These are phyloP conservation scores for Dendrolimus punctatus DNA, from an alignment of 1,140 invertebrate species.

Conservation along the genomic window DNA sequence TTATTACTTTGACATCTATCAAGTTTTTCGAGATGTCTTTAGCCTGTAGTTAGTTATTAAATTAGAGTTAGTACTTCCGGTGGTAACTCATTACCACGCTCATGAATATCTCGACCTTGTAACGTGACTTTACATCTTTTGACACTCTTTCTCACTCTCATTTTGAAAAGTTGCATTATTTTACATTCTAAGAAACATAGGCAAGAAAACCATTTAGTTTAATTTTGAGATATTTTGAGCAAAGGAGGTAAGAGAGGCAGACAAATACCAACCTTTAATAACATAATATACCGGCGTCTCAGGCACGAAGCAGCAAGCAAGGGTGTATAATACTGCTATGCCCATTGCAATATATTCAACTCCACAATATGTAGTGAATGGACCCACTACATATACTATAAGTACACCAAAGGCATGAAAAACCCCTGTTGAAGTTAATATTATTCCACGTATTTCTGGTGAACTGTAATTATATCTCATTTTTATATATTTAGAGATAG, in stretches of 20 bases:
- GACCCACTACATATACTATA: slow-evolving; percentile 26
- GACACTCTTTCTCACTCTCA: too few species aligned
- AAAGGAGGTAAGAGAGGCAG: neutral
- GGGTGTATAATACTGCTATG: slow-evolving; percentile 16
- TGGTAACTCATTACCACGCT: neutral
- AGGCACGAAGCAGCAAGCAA: slow-evolving; percentile 17
- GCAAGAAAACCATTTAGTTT: neutral
- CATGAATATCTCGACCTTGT: neutral
- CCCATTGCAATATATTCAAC: slow-evolving; percentile 19
- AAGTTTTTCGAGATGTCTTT: too few species aligned
- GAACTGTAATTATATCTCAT: slow-evolving; percentile 16
- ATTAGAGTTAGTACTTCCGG: too few species aligned
- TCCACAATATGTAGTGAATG: slow-evolving; percentile 22
- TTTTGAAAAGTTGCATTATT: too few species aligned
- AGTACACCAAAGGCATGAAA: slow-evolving; percentile 28
- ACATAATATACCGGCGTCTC: slow-evolving; percentile 27
- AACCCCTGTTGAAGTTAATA: slow-evolving; percentile 30
- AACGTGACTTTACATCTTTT: neutral
- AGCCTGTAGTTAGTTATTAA: too few species aligned
- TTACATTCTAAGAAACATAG: too few species aligned
- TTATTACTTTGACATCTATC: too few species aligned
- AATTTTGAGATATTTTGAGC: neutral
- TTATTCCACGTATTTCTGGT: slow-evolving; percentile 24
- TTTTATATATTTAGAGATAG: too few species aligned
- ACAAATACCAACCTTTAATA: slow-evolving; percentile 21